Evolutionary conservation across 2,113 vertebrate species (phyloP).

Genomic region (Sander lucioperca): DNA sequence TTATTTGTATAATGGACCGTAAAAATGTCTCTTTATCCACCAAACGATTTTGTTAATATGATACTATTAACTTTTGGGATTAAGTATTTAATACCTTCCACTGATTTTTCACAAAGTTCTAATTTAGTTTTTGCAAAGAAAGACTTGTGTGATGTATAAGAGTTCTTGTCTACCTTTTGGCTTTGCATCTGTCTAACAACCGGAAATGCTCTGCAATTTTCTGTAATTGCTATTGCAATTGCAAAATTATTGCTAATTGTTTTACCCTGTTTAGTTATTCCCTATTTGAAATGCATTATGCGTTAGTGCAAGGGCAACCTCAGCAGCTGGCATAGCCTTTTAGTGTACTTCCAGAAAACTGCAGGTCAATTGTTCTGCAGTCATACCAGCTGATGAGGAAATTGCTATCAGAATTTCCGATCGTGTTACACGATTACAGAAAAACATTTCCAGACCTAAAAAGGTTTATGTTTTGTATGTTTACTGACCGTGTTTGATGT

Average conservation of each 20-base stretch:
- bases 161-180: neutral
- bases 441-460: constrained; percentile 17
- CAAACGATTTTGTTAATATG: neutral
- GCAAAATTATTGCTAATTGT: constrained; percentile 44
- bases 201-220: constrained; percentile 20
- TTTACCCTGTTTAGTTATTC: constrained; percentile 13
- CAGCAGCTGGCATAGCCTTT: constrained; percentile 34
- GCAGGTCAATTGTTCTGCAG: constrained; percentile 7
- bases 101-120: too few species aligned
- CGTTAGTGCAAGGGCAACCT: constrained; percentile 44
- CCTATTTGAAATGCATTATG: constrained; percentile 47
- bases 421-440: constrained; percentile 44
- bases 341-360: constrained; percentile 42
- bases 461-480: neutral
- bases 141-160: neutral
- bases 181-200: constrained; percentile 18
- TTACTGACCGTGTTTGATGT: neutral
- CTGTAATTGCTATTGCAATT: too few species aligned
- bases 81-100: neutral
- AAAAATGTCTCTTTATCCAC: neutral
- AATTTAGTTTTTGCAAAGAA: neutral
- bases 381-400: constrained; percentile 3
- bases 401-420: constrained; percentile 43
- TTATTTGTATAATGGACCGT: neutral
- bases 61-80: neutral